Base-by-base conservation (phyloP, 2,888 invertebrate genomes). In the Lepidocyrtinus sp. region DNA sequence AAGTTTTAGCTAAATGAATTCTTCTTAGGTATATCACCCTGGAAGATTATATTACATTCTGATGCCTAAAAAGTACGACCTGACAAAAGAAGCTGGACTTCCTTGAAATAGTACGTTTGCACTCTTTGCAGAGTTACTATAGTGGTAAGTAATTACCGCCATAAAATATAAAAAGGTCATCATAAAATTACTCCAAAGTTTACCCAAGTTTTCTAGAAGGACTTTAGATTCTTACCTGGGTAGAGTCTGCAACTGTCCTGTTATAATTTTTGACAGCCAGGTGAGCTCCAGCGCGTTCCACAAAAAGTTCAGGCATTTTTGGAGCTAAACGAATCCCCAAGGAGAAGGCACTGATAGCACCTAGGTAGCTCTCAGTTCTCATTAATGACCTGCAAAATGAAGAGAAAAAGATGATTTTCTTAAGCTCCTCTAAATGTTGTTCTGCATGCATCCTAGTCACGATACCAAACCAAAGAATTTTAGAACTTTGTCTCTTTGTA, bases 271-370 rank as follows among this genome's bases (percentile, higher is more conserved):
- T 93, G 82, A 93, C 87, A 19, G 92, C 92, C 77, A 95, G 92
- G 88, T 96, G 95, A n/a, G 94, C 94, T 36, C 93, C 93, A 0
- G 95, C 93, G 88, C 96, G 90, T 85, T 93, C 94, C 0, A 94
- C 91, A 88, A 92, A 95, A 65, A 96, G 90, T 87, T 93, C 92
- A 0, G 93, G 92, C 88, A 94, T 90, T 87, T 93, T 93, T 70
- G 93, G 91, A 46, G 93, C 93, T 21, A 95, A 88, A 83, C 92
- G 91, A 75, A 96, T 93, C 0, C 94, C 96, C 87, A 94, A 94
- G 27, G 92, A 91, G 87, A 94, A 96, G 7, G 95, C 96, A 87
- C 94, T 95, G 68, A 96, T 90, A 0, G 96, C 96, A 1, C 93
- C 95, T 75, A 94, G 90, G 88, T 92, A 94, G 89, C 96, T 95